These are phyloP conservation scores for Drosophila mauritiana DNA, from an alignment of 1,140 invertebrate genomes.

Conservation along the genomic window DNA sequence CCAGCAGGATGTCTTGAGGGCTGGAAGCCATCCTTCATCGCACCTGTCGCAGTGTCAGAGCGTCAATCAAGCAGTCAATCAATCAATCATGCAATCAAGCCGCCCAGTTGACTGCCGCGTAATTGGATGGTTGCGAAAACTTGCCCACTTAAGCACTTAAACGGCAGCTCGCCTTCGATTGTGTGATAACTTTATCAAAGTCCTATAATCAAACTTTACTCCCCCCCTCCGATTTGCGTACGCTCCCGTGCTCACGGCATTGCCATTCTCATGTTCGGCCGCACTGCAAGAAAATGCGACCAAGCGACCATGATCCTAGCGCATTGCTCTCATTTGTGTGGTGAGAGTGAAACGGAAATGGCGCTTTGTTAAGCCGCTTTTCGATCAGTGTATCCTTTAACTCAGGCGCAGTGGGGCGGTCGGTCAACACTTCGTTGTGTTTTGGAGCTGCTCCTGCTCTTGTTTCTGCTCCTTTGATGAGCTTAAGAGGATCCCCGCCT, in stretches of 20 bases:
- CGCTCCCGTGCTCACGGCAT: conserved; percentile 26
- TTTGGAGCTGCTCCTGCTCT: background rate
- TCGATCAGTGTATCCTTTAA: background rate
- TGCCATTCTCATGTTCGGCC: conserved; percentile 13
- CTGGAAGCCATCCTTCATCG: conserved; percentile 5
- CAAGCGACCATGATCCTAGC: too few relatives aligned
- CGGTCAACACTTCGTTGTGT: conserved; percentile 21
- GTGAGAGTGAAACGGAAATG: too few relatives aligned
- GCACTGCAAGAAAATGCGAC: conserved; percentile 10
- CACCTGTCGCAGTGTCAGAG: background rate
- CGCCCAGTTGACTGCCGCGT: conserved; percentile 7
- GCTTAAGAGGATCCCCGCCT: conserved; percentile 35
- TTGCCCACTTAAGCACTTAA: conserved; percentile 39
- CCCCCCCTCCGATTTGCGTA: background rate
- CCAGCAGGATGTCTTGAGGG: conserved; percentile 12
- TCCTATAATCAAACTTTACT: conserved; percentile 36
- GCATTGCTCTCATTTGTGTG: too few relatives aligned
- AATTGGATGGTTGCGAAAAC: conserved; percentile 38
- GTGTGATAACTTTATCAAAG: conserved; percentile 40
- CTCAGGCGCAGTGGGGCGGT: background rate
- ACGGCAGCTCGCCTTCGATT: conserved; percentile 26
- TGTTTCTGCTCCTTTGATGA: conserved; percentile 31
- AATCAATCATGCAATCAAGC: conserved; percentile 36
- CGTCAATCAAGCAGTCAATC: conserved; percentile 10
- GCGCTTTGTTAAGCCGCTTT: background rate